phyloP scores from a whole-genome alignment of 2,888 invertebrate genomes.

The Sminthurides aquaticus region DNA sequence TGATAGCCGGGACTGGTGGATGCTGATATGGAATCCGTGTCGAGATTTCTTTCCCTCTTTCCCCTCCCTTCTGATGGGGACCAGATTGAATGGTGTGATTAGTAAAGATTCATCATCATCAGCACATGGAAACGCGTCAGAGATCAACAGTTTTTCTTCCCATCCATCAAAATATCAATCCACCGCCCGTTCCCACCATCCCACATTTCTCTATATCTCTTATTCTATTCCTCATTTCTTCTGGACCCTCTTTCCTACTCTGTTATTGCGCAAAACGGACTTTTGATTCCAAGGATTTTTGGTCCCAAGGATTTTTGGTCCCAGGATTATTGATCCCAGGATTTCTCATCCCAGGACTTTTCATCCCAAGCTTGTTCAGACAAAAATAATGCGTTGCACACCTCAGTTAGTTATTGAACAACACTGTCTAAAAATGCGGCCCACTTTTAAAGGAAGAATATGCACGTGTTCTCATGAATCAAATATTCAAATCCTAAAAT shows the following conservation, averaged over 20 bases:
- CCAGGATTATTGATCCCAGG: no score
- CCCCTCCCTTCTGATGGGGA: slow-evolving; percentile 23
- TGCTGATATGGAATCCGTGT: no score
- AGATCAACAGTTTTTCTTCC: slow-evolving; percentile 34
- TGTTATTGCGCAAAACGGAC: no score
- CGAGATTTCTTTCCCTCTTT: not conserved
- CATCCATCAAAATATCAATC: slow-evolving; percentile 33
- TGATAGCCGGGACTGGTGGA: no score
- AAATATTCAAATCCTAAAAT: no score
- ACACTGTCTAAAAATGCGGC: slow-evolving; percentile 1
- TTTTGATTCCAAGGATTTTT: no score
- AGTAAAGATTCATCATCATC: slow-evolving; percentile 36
- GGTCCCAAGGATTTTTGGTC: no score
- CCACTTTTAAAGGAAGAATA: not conserved
- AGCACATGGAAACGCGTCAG: slow-evolving; percentile 28
- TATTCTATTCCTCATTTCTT: not conserved
- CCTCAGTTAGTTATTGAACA: no score
- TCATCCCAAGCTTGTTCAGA: no score
- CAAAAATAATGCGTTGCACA: no score
- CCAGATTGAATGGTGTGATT: slow-evolving; percentile 30
- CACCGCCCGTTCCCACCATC: slow-evolving; percentile 17
- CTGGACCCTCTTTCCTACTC: no score
- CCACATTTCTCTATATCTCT: not conserved
- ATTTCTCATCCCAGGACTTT: no score
- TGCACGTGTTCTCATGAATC: not conserved